A percentile compares a stretch with the other conserved stretches of the same genome.
Evolutionary conservation across 2,888 invertebrate genomes (phyloP).

Genomic region (Chaetogeoica ovagalla): DNA sequence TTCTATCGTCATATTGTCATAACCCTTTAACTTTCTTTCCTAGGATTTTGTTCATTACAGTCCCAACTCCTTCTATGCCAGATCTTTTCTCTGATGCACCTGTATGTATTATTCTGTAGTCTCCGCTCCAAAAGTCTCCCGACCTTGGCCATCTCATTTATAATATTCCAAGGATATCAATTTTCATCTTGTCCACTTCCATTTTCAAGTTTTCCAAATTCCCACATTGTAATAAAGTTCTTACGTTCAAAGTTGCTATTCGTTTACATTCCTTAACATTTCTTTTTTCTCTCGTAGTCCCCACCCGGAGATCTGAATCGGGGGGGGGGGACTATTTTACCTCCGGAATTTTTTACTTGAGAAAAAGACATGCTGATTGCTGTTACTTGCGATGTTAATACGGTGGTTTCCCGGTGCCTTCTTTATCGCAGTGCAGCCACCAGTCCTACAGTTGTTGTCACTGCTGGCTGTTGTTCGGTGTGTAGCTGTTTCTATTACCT

Average conservation of each 20-base stretch:
- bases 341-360: conserved; percentile 2
- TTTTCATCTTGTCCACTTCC: background rate
- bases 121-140: background rate
- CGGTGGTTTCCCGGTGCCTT: too few relatives aligned
- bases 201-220: background rate
- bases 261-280: background rate
- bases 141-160: background rate
- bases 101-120: background rate
- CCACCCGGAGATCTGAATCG: conserved; percentile 11
- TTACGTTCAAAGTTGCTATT: background rate
- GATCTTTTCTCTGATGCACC: background rate
- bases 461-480: too few relatives aligned
- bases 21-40: background rate
- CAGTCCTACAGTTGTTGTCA: too few relatives aligned
- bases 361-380: background rate
- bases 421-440: too few relatives aligned
- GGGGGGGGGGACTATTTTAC: conserved; percentile 17
- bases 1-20: background rate
- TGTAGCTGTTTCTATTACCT: too few relatives aligned
- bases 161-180: background rate
- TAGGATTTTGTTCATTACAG: background rate
- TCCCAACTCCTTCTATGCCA: background rate
- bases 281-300: conserved; percentile 4
- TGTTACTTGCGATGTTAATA: too few relatives aligned
- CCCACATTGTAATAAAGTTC: background rate